These are phyloP conservation scores for Chymomyza caudatula DNA, from an alignment of 2,888 invertebrate species.

Conservation along the genomic window DNA sequence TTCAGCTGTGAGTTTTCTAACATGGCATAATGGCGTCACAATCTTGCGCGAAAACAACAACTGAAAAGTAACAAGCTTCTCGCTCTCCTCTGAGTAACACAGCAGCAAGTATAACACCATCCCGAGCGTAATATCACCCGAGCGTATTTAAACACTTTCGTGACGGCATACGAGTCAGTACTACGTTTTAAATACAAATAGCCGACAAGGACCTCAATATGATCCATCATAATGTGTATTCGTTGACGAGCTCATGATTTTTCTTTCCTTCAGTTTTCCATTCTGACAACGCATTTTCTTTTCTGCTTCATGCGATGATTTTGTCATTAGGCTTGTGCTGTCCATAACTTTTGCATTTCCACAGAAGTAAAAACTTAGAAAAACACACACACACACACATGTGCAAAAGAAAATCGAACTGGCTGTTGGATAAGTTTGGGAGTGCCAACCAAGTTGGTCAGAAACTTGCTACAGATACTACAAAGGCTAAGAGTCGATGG, in stretches of 20 bases:
- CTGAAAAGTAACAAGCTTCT: no score
- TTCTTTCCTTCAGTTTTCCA: no score
- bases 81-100: no score
- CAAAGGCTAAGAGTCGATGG: slow-evolving; percentile 32
- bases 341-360: slow-evolving; percentile 46
- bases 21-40: no score
- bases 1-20: no score
- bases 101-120: no score
- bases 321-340: slow-evolving; percentile 26
- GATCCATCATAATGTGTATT: neutral
- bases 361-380: slow-evolving; percentile 3
- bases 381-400: neutral
- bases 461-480: slow-evolving; percentile 13
- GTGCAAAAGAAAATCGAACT: neutral
- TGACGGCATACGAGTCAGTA: no score
- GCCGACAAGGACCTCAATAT: neutral
- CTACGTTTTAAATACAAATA: neutral
- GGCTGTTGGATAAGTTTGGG: slow-evolving; percentile 31
- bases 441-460: slow-evolving; percentile 22
- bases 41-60: no score
- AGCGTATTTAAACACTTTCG: no score
- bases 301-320: slow-evolving; percentile 10
- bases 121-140: no score
- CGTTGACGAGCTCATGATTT: no score
- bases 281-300: neutral